These are phyloP conservation scores for Myanophis thanlyinensis DNA, from an alignment of 2,113 vertebrate species.

Conservation along the genomic window DNA sequence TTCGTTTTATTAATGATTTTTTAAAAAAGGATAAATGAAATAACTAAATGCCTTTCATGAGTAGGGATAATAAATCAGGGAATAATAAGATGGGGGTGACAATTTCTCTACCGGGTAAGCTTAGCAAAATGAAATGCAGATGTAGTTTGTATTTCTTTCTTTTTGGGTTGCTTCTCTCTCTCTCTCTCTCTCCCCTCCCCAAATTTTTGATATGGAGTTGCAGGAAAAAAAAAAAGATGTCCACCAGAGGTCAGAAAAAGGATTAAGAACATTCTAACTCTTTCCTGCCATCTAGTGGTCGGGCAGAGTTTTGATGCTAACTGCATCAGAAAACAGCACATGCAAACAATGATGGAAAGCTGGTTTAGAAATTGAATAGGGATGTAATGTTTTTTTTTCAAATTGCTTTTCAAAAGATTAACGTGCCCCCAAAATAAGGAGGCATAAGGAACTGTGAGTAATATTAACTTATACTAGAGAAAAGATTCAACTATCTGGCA, in stretches of 20 bases:
- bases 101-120: not conserved
- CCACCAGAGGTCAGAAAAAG: not conserved
- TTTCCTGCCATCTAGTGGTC: not conserved
- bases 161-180: not conserved
- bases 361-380: not conserved
- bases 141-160: not conserved
- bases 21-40: not conserved
- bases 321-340: not conserved
- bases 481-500: not conserved
- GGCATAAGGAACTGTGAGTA: not conserved
- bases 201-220: not conserved
- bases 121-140: not conserved
- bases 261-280: not conserved
- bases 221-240: not conserved
- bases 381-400: not conserved
- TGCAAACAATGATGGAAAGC: not conserved
- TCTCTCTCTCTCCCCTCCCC: too few relatives aligned
- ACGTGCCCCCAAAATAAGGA: not conserved
- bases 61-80: constrained; percentile 5
- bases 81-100: not conserved
- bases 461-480: not conserved
- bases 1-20: constrained; percentile 38
- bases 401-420: not conserved
- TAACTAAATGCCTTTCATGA: constrained; percentile 11
- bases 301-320: not conserved